These are phyloP conservation scores for Limnephilus marmoratus DNA, from an alignment of 2,888 invertebrate genomes.

Conservation along the genomic window DNA sequence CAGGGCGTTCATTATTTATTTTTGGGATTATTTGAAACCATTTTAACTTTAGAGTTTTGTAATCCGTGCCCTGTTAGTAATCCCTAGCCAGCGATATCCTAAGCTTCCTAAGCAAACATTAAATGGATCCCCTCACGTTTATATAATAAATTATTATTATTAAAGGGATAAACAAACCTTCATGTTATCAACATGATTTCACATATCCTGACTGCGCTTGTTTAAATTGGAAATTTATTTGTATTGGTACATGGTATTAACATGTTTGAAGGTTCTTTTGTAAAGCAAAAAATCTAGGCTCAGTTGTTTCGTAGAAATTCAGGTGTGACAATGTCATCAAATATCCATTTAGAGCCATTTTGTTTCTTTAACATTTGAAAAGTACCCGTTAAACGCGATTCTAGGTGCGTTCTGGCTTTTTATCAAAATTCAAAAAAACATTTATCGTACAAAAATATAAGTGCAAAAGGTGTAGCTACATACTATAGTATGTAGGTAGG, in stretches of 20 bases:
- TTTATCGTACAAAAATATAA: too few species aligned
- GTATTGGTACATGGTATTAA: neutral
- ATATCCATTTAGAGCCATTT: too few species aligned
- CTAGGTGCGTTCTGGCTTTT: too few species aligned
- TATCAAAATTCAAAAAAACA: too few species aligned
- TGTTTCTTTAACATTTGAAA: too few species aligned
- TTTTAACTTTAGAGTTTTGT: slow-evolving; percentile 3
- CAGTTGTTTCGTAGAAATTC: too few species aligned
- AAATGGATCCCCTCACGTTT: neutral
- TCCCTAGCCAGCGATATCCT: neutral
- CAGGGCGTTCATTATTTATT: neutral
- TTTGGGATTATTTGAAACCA: slow-evolving; percentile 1
- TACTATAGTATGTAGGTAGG: too few species aligned
- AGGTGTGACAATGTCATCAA: too few species aligned
- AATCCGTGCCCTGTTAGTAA: neutral
- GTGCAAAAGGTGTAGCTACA: too few species aligned
- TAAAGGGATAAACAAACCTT: neutral
- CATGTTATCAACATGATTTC: neutral
- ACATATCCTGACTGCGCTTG: neutral
- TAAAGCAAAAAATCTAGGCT: too few species aligned
- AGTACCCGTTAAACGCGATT: too few species aligned
- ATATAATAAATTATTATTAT: neutral
- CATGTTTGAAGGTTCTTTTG: neutral
- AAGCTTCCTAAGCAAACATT: neutral
- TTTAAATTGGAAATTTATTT: neutral